These are phyloP conservation scores for Xyliphius kryptos DNA, from an alignment of 2,113 vertebrate genomes.

Conservation along the genomic window DNA sequence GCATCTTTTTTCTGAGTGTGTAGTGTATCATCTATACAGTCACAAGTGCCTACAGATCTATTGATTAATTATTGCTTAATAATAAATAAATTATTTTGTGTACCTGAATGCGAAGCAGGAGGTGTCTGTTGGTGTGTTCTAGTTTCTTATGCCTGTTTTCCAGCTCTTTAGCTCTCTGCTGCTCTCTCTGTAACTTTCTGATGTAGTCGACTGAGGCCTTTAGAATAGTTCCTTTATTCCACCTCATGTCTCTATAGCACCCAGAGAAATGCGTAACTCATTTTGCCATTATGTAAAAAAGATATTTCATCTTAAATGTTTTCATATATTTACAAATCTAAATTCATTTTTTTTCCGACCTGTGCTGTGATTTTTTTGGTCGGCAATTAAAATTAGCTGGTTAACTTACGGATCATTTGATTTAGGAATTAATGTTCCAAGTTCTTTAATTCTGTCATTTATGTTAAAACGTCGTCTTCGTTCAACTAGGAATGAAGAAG, in stretches of 20 bases:
- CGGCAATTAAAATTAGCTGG: too few relatives aligned
- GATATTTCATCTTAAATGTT: neutral
- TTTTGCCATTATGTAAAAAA: neutral
- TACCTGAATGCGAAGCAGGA: conserved; percentile 83
- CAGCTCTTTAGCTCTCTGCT: conserved; percentile 82
- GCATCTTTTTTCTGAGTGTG: too few relatives aligned
- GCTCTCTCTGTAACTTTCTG: conserved; percentile 84
- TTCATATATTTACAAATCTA: too few relatives aligned
- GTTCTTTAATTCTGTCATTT: conserved; percentile 56
- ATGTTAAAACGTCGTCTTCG: conserved; percentile 54
- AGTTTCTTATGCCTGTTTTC: conserved; percentile 82
- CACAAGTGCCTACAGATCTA: too few relatives aligned
- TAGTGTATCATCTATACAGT: too few relatives aligned
- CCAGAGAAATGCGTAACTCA: neutral
- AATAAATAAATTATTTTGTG: neutral
- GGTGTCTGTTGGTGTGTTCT: conserved; percentile 79
- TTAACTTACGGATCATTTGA: conserved; percentile 56
- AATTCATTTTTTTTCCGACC: too few relatives aligned
- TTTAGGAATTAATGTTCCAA: conserved; percentile 56
- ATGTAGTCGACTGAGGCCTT: conserved; percentile 86
- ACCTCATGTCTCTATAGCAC: conserved; percentile 77
- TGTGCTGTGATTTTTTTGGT: too few relatives aligned
- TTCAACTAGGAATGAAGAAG: conserved; percentile 43
- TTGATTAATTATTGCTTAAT: too few relatives aligned
- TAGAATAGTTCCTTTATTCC: conserved; percentile 86